Evolutionary conservation across 2,888 invertebrate genomes (phyloP), one percentile per base, ranked within the genome.

Genomic region (Agrilus biguttatus): DNA sequence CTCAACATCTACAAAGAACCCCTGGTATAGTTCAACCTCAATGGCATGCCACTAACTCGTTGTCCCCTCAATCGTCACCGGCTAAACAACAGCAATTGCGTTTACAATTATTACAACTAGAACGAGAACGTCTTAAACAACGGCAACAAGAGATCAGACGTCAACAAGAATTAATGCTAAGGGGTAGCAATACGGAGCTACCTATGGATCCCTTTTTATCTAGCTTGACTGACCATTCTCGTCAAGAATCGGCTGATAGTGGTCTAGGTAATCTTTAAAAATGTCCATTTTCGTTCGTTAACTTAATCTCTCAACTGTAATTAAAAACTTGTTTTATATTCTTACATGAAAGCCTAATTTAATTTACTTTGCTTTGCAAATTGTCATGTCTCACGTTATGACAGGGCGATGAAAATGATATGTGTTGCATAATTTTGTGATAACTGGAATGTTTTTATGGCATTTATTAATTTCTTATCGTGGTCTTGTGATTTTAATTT

Each of bases 231-330:
- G 91, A 91, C 59, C 95, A 95, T 68, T 84, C 90, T 55, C 76
- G 93, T 50, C 93, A 95, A 67, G 93, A 92, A 68, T 91, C 91
- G 10, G 89, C 89, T 10, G 93, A 95, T 67, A 91, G 90, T 65
- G 95, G 95, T 41, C 74, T 93, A 48, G 92, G 92, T 65, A 55
- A 55, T 56, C 50, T 39, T 43, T 45, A 44, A 43, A 19, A 8
- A 36, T 36, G 12, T 14, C 6, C 21, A 5, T 21, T 21, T 21
- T 21, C 17, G 21, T 14, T 35, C 7, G 1, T 3, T 5, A 35
- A 14, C 1, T 13, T 35, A 35, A 14, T 7, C 4, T 13, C 17
- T 17, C 17, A 17, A 17, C 17, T 17, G 2, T 17, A 17, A 17
- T 17, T 17, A 17, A 17, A 17, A 17, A 4, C 17, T 17, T 17